These are phyloP conservation scores for Heliconius nattereri DNA, from an alignment of 1,140 invertebrate species.

Conservation along the genomic window DNA sequence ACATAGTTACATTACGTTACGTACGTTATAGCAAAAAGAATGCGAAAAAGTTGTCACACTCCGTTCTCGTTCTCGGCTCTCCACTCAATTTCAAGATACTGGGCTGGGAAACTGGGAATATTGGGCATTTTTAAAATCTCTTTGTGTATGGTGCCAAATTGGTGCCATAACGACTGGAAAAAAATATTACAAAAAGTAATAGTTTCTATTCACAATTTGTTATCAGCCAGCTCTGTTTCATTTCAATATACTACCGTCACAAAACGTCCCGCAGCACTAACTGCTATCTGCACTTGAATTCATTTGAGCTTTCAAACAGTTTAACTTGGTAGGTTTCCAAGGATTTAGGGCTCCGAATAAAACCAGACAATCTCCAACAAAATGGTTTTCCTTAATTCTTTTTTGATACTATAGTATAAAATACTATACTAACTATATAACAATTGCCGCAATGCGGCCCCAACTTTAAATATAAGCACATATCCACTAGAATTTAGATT, in stretches of 20 bases:
- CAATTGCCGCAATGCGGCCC: conserved; percentile 37
- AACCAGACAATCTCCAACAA: conserved; percentile 32
- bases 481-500: neutral
- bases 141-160: no score
- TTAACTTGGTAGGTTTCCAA: conserved; percentile 42
- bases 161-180: no score
- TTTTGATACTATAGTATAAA: conserved; percentile 6
- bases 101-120: neutral
- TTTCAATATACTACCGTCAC: conserved; percentile 27
- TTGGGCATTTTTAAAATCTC: neutral
- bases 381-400: conserved; percentile 40
- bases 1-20: no score
- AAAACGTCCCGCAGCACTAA: conserved; percentile 27
- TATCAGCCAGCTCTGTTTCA: conserved; percentile 10
- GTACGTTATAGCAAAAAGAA: no score
- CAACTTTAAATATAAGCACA: conserved; percentile 24
- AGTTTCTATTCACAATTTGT: neutral
- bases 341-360: conserved; percentile 42
- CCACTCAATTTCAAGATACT: neutral
- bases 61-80: neutral
- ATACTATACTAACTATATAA: conserved; percentile 25
- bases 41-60: neutral
- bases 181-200: neutral
- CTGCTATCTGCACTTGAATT: conserved; percentile 33
- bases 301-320: conserved; percentile 37